phyloP scores from a whole-genome alignment of 35 echinoderm and acorn worm species.

The Apostichopus parvimensis region DNA sequence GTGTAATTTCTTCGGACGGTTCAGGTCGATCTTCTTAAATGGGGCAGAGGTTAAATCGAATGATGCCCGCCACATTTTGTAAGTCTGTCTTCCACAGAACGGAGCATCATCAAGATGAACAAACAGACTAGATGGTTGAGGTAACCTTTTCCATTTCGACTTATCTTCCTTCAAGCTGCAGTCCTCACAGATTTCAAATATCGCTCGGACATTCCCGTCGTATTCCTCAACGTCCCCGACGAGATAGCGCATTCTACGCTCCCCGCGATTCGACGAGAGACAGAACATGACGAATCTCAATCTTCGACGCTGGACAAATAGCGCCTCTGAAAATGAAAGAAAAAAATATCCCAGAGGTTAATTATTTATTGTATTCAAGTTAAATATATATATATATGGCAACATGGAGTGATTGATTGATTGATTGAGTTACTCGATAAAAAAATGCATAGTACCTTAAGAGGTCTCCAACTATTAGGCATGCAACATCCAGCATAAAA shows the following conservation, averaged over 20 bases:
- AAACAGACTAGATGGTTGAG: constrained; percentile 5
- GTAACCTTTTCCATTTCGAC: neutral
- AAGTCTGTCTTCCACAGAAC: constrained; percentile 79
- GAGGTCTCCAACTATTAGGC: too few species aligned
- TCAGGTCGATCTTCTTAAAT: constrained; percentile 45
- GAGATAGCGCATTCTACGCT: constrained; percentile 56
- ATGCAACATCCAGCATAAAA: too few species aligned
- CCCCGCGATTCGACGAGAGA: neutral
- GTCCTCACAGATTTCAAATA: constrained; percentile 54
- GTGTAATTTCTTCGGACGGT: constrained; percentile 60
- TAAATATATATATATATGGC: too few species aligned
- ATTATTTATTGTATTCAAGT: too few species aligned
- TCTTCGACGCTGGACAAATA: too few species aligned
- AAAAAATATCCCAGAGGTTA: too few species aligned
- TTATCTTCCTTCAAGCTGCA: constrained; percentile 13
- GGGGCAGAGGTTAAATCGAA: constrained; percentile 50
- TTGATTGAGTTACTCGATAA: too few species aligned
- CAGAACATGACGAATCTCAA: neutral
- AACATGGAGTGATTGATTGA: too few species aligned
- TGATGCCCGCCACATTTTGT: constrained; percentile 84
- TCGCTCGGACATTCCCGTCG: constrained; percentile 42
- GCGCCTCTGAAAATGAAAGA: too few species aligned
- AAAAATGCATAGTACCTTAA: too few species aligned
- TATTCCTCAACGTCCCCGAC: constrained; percentile 68
- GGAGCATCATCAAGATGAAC: constrained; percentile 22